Evolutionary conservation across 2,797 vertebrate genomes (phyloP), one percentile per base, ranked within the genome.

Genomic region (Pantherophis alleghaniensis): DNA sequence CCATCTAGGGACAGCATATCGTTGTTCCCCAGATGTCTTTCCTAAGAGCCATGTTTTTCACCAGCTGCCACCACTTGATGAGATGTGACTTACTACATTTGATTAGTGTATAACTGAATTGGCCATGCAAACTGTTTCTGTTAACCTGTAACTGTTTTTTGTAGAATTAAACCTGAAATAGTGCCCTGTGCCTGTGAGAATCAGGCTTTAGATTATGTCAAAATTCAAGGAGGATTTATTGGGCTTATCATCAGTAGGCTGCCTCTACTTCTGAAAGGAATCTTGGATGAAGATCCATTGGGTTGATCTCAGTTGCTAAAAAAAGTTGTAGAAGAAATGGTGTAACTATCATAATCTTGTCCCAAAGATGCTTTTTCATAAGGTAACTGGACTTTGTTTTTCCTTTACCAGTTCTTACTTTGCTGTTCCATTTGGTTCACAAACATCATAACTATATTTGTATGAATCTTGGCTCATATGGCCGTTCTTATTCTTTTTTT

Each of bases 401-500:
- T 74, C 32, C 16, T 51, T 56, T 51, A 55, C 63, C 24, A 7
- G 20, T 7, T 37, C 3, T 42, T 94, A 37, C 0, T 90, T 47
- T 47, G 57, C 24, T 89, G 51, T 32, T 90, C 37, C 5, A 53
- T 24, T 55, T 47, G 60, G 74, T 51, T 0, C 0, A 0, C 28
- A 91, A 55, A 0, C 0, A 0, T 63, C 20, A 0, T 14, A 91
- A 90, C 90, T 57, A 16, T 24, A 11, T 47, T 69, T 32, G 86
- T 89, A 26, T 83, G 88, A 83, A 90, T 93, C 89, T 16, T 32
- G 0, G 24, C 69, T 91, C 18, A n/a, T 0, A 0, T 0, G 0
- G 24, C 22, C 83, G 5, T 91, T 92, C 88, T 94, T 92, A 60
- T 20, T 87, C 86, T 90, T 6, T 55, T 79, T 37, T 32, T 51